Base-by-base conservation (phyloP, 1,140 invertebrate species). In the Papilio glaucus region DNA sequence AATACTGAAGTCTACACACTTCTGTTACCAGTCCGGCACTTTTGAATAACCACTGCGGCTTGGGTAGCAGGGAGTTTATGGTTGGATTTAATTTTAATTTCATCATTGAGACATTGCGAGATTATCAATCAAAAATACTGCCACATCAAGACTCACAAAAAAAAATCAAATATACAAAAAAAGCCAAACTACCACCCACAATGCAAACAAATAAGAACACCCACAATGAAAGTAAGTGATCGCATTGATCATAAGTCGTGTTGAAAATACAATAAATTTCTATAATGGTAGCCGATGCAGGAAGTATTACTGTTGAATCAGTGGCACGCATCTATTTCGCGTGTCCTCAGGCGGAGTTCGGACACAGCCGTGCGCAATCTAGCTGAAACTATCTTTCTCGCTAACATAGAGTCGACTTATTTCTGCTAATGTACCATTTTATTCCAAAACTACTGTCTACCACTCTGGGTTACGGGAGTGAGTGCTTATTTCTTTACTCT, bases 231-330 rank as follows among this genome's bases (percentile, higher is more conserved):
- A 57, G 13, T 12, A 41, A 12, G 15, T 4, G 5, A 13, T 57
- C 21, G 9, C 45, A 53, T 6, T 24, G 12, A 26, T 57, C 49
- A 57, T 57, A 57, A 57, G 18, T 57, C 21, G 18, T 24, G 49
- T 57, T 57, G 9, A 2, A 26, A 57, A 57, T 12, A 57, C 21
- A 57, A 57, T 57, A 57, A 57, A 57, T 57, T 57, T 13, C 10
- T 57, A 57, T 57, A 57, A 57, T 57, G 49, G 24, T 24, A 24
- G 49, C 24, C 9, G 9, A 57, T 57, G 21, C 21, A 53, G 49
- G 49, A 57, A 57, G 49, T 57, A 45, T 45, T 45, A 57, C 49
- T 57, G 45, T 49, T 49, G 49, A 57, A 57, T 57, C 49, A 24
- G 49, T 24, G 49, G 18, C 21, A 33, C 29, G 29, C 6, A 57